These are phyloP conservation scores for Thamnaconus septentrionalis DNA, from an alignment of 2,113 vertebrate genomes.

Conservation along the genomic window DNA sequence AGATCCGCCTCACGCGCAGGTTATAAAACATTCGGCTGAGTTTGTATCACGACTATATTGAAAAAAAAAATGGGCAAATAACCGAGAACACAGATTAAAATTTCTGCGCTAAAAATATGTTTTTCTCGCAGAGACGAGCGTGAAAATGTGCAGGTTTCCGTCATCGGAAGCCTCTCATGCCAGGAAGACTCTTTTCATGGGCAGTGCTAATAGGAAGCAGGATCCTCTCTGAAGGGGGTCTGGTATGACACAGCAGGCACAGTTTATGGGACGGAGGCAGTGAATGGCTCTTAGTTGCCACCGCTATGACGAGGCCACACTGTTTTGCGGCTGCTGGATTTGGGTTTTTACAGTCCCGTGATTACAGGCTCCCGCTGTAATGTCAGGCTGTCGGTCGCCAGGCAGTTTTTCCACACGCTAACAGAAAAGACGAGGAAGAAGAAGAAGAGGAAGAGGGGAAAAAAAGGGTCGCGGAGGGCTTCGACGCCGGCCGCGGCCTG, in stretches of 20 bases:
- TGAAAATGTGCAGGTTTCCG: conserved; percentile 9
- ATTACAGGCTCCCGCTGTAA: conserved; percentile 79
- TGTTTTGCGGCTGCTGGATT: conserved; percentile 76
- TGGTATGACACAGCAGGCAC: conserved; percentile 58
- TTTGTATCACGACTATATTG: background rate
- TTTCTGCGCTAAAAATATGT: conserved; percentile 4
- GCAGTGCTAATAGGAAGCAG: conserved; percentile 61
- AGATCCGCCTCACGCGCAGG: too few species aligned
- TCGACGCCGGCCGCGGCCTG: conserved; percentile 51
- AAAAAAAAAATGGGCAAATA: background rate
- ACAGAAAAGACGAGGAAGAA: conserved; percentile 63
- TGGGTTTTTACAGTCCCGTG: conserved; percentile 77
- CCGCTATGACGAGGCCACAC: conserved; percentile 73
- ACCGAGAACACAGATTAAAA: background rate
- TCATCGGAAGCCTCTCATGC: conserved; percentile 20
- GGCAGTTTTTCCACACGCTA: conserved; percentile 72
- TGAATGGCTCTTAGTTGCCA: conserved; percentile 65
- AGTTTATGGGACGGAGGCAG: conserved; percentile 66
- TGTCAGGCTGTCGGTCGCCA: conserved; percentile 74
- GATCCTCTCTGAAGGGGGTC: conserved; percentile 61
- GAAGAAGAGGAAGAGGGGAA: conserved; percentile 43
- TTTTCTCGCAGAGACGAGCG: conserved; percentile 5
- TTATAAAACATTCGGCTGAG: background rate
- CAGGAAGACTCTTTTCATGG: conserved; percentile 37
- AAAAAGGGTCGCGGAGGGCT: conserved; percentile 55